Evolutionary conservation across 2,113 vertebrate species (phyloP).

Genomic region (Arenaria interpres): DNA sequence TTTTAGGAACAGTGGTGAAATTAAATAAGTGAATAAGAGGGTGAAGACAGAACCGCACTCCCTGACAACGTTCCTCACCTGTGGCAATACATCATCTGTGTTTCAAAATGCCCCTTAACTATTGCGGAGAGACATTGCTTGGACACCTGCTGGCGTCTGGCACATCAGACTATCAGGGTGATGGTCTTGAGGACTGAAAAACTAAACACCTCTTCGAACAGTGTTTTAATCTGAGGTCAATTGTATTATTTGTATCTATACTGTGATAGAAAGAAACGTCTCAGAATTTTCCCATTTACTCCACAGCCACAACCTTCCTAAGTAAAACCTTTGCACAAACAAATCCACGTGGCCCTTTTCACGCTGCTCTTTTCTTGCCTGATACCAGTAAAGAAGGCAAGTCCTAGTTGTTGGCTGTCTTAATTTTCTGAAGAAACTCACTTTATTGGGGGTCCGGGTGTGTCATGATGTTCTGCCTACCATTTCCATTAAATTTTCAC

Average conservation of each 20-base stretch:
- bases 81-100: neutral
- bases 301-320: fast-evolving
- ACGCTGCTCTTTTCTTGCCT: neutral
- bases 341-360: neutral
- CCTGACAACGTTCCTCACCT: neutral
- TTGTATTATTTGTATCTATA: neutral
- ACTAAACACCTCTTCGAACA: neutral
- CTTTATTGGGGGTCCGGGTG: neutral
- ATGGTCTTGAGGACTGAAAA: neutral
- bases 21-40: neutral
- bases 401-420: neutral
- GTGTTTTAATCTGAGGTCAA: neutral
- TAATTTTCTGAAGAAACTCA: neutral
- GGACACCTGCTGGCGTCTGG: neutral
- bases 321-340: neutral
- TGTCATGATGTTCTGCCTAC: neutral
- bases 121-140: neutral
- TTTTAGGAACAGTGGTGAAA: neutral
- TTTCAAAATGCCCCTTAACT: neutral
- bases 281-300: neutral
- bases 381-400: neutral
- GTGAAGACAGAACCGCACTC: neutral
- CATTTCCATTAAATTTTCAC: neutral
- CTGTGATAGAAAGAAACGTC: neutral
- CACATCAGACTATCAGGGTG: neutral